phyloP scores from a whole-genome alignment of 2,888 invertebrate species.

The Tenthredo mesomela region DNA sequence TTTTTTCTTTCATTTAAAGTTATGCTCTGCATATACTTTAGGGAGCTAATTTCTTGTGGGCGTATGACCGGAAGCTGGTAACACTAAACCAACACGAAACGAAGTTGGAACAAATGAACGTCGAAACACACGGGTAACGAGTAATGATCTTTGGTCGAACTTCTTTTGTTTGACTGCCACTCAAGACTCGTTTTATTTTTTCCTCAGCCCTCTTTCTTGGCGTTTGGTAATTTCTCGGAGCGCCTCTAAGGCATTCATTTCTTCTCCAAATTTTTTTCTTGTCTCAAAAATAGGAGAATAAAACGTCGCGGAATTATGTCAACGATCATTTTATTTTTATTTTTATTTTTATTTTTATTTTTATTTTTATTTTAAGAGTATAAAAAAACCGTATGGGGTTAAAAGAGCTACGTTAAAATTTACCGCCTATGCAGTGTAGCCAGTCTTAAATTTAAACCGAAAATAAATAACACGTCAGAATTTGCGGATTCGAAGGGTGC shows the following conservation, averaged over 20 bases:
- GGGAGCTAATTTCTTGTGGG: constrained; percentile 44
- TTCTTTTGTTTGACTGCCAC: constrained; percentile 48
- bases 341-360: background rate
- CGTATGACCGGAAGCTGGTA: constrained; percentile 49
- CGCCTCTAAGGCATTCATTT: background rate
- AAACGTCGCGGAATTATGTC: background rate
- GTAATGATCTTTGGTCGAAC: constrained; percentile 50
- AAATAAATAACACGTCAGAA: constrained; percentile 23
- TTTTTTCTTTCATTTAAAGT: background rate
- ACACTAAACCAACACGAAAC: constrained; percentile 49
- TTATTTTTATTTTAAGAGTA: background rate
- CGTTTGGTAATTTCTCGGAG: constrained; percentile 19
- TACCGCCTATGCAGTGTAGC: background rate
- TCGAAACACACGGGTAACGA: constrained; percentile 48
- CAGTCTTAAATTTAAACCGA: background rate
- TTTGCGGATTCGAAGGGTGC: constrained; percentile 49
- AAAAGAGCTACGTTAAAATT: constrained; percentile 18
- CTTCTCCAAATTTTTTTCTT: background rate
- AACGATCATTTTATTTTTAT: background rate
- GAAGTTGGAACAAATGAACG: constrained; percentile 47
- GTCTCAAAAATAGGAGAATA: background rate
- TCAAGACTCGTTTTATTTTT: constrained; percentile 5
- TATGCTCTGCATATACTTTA: background rate
- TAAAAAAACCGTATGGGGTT: background rate
- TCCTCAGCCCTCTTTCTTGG: background rate